Evolutionary conservation across 1,140 invertebrate genomes (phyloP).

Genomic region (Cyclargus thomasi): DNA sequence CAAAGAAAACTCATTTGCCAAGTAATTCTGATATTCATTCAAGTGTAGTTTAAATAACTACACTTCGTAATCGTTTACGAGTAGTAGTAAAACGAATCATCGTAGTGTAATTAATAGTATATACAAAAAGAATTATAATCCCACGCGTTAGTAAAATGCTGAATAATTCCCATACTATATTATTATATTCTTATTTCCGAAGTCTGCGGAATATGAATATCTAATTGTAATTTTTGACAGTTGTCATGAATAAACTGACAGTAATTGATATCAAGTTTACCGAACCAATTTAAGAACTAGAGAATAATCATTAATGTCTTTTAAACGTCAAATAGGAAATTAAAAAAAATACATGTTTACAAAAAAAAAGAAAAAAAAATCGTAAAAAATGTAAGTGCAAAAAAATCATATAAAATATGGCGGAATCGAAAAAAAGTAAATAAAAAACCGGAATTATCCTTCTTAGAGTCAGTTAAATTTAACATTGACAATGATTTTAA

Average conservation of each 20-base stretch:
- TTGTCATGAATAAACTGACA: background rate
- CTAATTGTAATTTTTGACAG: background rate
- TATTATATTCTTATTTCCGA: background rate
- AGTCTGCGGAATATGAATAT: background rate
- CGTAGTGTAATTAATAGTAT: background rate
- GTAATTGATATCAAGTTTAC: background rate
- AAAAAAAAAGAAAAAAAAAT: no score
- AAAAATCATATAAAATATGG: background rate
- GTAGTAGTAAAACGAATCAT: background rate
- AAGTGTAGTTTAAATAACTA: background rate
- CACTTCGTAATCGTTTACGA: no score
- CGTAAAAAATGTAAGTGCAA: background rate
- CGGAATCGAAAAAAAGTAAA: no score
- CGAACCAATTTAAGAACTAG: background rate
- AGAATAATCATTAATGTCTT: no score
- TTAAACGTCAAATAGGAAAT: no score
- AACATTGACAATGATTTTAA: background rate
- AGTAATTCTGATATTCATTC: no score
- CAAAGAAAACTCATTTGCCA: no score
- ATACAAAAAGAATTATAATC: background rate
- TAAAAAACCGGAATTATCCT: background rate
- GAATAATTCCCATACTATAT: background rate
- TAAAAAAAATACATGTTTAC: no score
- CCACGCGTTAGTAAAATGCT: background rate
- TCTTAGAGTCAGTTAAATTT: background rate